These are phyloP conservation scores for Elmis aenea DNA, from an alignment of 2,888 invertebrate genomes.

Conservation along the genomic window DNA sequence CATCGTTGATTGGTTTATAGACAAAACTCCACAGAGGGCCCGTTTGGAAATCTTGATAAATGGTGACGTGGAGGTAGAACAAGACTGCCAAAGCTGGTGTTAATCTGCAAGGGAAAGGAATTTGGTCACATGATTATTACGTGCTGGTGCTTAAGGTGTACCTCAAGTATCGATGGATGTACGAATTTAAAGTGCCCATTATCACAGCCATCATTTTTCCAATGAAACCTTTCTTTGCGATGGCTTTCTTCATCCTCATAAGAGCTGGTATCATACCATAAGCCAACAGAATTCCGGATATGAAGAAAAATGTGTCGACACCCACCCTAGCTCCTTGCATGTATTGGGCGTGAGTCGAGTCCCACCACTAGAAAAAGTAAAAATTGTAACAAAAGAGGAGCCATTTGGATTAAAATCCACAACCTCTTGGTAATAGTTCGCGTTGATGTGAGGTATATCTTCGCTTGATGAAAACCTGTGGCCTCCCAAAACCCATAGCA, in stretches of 20 bases:
- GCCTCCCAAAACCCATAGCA: conserved; percentile 23
- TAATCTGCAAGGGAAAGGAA: conserved; percentile 33
- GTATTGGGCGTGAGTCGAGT: too few relatives aligned
- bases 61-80: conserved; percentile 17
- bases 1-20: conserved; percentile 9
- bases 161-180: conserved; percentile 42
- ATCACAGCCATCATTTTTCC: too few relatives aligned
- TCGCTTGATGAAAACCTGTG: conserved; percentile 18
- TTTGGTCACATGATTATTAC: background rate
- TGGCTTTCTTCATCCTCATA: too few relatives aligned
- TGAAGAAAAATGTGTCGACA: conserved; percentile 61
- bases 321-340: too few relatives aligned
- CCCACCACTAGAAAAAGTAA: too few relatives aligned
- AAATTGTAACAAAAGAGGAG: too few relatives aligned
- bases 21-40: conserved; percentile 18
- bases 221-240: conserved; percentile 9
- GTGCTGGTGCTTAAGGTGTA: too few relatives aligned
- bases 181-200: conserved; percentile 16
- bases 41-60: conserved; percentile 12
- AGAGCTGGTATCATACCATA: too few relatives aligned
- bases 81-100: conserved; percentile 32
- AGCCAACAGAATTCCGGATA: conserved; percentile 57
- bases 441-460: conserved; percentile 14
- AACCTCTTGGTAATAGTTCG: conserved; percentile 8
- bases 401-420: too few relatives aligned